A percentile compares a stretch with the other conserved stretches of the same genome.
Evolutionary conservation across 2,113 vertebrate genomes (phyloP).

Genomic region (Mirza zaza): DNA sequence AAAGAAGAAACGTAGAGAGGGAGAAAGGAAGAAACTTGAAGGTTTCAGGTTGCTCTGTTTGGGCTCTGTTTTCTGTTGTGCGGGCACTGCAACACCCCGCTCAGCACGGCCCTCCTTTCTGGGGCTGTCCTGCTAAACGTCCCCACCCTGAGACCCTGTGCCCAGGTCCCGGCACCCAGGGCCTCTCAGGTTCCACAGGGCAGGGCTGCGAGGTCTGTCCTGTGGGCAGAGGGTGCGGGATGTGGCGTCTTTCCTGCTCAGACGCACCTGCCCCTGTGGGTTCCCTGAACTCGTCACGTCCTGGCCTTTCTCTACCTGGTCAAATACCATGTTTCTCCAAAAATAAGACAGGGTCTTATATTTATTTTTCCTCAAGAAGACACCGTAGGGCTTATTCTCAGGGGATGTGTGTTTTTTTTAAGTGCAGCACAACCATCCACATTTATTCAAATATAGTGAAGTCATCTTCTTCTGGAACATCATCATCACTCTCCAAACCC

Average conservation of each 20-base stretch:
- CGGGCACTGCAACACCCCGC: rapidly evolving
- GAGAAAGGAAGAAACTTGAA: neutral
- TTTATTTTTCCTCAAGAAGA: no score
- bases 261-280: rapidly evolving
- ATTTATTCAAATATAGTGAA: no score
- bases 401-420: no score
- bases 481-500: no score
- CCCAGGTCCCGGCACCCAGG: neutral
- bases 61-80: rapidly evolving
- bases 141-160: rapidly evolving
- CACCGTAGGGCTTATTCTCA: no score
- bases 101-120: rapidly evolving
- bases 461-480: no score
- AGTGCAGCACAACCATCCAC: no score
- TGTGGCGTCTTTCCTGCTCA: no score
- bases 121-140: rapidly evolving
- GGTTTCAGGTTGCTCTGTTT: rapidly evolving
- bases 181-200: neutral
- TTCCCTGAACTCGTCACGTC: rapidly evolving
- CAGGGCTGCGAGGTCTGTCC: neutral
- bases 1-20: neutral
- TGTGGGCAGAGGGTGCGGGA: no score
- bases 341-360: no score
- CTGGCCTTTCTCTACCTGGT: neutral
- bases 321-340: no score